Conservation (phyloP, 1,140 invertebrate species). For the Latrodectus geometricus region DNA sequence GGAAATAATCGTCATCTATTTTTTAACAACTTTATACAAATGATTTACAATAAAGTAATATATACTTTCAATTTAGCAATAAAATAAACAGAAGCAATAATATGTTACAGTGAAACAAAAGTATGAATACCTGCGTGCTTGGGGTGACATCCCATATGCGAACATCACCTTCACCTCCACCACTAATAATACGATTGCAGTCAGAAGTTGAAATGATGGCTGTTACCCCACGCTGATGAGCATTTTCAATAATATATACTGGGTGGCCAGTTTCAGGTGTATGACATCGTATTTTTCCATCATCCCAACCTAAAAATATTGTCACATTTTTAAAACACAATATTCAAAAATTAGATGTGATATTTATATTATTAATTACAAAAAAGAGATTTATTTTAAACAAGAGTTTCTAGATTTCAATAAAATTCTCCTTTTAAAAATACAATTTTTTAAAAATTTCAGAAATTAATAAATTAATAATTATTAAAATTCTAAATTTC, state of each 20-base stretch:
- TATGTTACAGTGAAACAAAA: not conserved
- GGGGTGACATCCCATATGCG: slow-evolving; percentile 61
- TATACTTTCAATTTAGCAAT: not conserved
- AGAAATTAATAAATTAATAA: too few species aligned
- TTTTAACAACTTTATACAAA: not conserved
- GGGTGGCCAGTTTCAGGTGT: slow-evolving; percentile 83
- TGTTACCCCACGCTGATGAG: slow-evolving; percentile 85
- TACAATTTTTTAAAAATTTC: too few species aligned
- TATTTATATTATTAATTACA: too few species aligned
- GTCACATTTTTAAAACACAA: too few species aligned
- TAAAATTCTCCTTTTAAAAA: too few species aligned
- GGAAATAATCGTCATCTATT: not conserved
- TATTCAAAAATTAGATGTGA: too few species aligned
- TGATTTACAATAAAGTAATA: not conserved
- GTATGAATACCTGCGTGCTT: slow-evolving; percentile 28
- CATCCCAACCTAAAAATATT: slow-evolving; percentile 78
- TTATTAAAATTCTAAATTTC: too few species aligned
- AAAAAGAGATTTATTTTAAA: too few species aligned
- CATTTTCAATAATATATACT: slow-evolving; percentile 84
- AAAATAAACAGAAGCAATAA: not conserved
- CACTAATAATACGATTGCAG: slow-evolving; percentile 81
- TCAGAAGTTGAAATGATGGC: slow-evolving; percentile 80
- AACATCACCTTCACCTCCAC: slow-evolving; percentile 88
- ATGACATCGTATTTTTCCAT: slow-evolving; percentile 79
- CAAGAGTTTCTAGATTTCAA: too few species aligned